Base-by-base conservation (phyloP, 1,140 invertebrate species). In the Venustaconcha ellipsiformis region DNA sequence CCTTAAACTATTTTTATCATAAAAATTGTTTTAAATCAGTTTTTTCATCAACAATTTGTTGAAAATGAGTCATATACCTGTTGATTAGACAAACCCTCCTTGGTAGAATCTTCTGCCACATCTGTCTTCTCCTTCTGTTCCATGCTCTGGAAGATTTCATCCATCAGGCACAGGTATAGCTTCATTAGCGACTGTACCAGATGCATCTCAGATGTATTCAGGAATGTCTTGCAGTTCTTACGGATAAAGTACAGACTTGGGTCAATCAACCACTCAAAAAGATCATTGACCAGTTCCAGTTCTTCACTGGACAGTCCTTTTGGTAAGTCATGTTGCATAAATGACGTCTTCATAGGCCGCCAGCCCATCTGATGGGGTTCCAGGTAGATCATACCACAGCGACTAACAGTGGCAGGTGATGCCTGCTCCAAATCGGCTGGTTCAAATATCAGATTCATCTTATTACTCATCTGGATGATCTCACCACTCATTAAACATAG, bases 141-240 rank as follows among this genome's bases (percentile, higher is more conserved):
- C 18, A 81, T 48, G 1, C 82, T 75, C 13, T 76, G 70, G 37
- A 74, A 78, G 55, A 91, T 89, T 72, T 91, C 90, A 76, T 90
- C 88, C 82, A 90, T 83, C 0, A 90, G 78, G 68, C 86, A 87
- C 14, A 84, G 81, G 78, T 86, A 90, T 37, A 90, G 76, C 3
- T 82, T 70, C 85, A 89, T 86, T 48, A 89, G 72, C 2, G 85
- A 86, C 74, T 85, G 83, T 5, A 89, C 88, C 82, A 96, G 92
- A 89, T 98, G 96, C 78, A 96, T 93, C 64, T 96, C 94, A 0
- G 95, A 95, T 0, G 94, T 93, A 65, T 92, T 90, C 5, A 98
- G 90, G 86, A 98, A 96, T 57, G 93, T 92, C 76, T 92, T 93
- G 88, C 95, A 96, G 66, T 93, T 90, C 1, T 89, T 83, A 48